These are phyloP conservation scores for Gadus macrocephalus DNA, from an alignment of 2,113 vertebrate genomes.

Conservation along the genomic window DNA sequence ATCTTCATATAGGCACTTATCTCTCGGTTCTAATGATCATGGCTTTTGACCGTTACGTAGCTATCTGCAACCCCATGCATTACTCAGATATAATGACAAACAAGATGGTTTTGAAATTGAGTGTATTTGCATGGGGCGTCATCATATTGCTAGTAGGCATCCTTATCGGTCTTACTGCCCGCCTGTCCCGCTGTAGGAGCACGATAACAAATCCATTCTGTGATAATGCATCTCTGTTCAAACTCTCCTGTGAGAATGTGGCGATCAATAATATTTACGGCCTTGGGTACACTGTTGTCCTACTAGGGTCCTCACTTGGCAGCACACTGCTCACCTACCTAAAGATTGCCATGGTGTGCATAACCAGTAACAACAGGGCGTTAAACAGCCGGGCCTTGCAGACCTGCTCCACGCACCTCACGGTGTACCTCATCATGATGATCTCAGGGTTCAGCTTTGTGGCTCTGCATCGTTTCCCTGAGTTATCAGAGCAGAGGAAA, in stretches of 20 bases:
- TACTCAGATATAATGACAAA: constrained; percentile 56
- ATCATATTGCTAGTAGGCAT: not conserved
- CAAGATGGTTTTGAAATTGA: constrained; percentile 46
- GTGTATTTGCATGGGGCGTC: constrained; percentile 36
- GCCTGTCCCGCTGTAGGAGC: constrained; percentile 50
- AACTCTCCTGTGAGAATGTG: constrained; percentile 54
- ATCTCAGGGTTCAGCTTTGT: constrained; percentile 10
- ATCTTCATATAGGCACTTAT: constrained; percentile 17
- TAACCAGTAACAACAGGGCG: constrained; percentile 18
- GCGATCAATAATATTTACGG: constrained; percentile 56
- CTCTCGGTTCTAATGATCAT: constrained; percentile 63
- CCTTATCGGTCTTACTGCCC: constrained; percentile 37
- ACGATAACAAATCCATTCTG: constrained; percentile 50
- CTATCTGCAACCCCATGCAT: constrained; percentile 55
- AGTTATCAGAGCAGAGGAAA: constrained; percentile 35
- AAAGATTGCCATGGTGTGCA: constrained; percentile 40
- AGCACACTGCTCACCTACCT: constrained; percentile 53
- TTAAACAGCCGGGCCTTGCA: constrained; percentile 50
- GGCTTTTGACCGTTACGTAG: constrained; percentile 67
- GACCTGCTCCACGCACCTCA: constrained; percentile 58
- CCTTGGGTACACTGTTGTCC: constrained; percentile 15
- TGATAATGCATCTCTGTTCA: constrained; percentile 61
- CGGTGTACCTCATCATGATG: constrained; percentile 46
- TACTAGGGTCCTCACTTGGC: constrained; percentile 36
- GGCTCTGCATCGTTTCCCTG: constrained; percentile 47